Conservation (phyloP, 2,797 vertebrate genomes). For the Intellagama lesueurii region DNA sequence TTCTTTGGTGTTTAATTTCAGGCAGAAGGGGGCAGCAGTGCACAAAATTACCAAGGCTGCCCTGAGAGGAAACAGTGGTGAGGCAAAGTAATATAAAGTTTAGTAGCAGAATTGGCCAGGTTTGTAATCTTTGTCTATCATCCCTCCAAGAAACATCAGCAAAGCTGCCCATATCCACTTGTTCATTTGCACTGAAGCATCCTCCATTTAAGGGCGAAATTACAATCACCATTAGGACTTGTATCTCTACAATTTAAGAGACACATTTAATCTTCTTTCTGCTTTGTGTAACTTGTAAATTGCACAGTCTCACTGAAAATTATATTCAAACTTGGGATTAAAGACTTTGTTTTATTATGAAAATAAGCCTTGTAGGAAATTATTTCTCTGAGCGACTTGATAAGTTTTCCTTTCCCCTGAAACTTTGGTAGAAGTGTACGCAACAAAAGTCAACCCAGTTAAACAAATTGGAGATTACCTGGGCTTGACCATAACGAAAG, state of each 20-base stretch:
- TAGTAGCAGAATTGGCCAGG: background rate
- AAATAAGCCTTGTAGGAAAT: constrained; percentile 59
- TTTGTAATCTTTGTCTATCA: constrained; percentile 34
- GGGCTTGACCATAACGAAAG: background rate
- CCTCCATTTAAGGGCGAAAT: constrained; percentile 46
- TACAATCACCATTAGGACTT: constrained; percentile 66
- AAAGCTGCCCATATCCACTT: constrained; percentile 13
- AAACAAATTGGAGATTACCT: constrained; percentile 9
- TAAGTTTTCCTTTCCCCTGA: constrained; percentile 14
- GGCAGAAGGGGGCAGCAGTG: constrained; percentile 68
- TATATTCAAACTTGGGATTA: constrained; percentile 74
- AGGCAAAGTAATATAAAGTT: constrained; percentile 1
- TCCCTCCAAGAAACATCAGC: background rate
- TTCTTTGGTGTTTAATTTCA: background rate
- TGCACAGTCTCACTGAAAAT: constrained; percentile 70
- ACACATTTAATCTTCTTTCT: constrained; percentile 70
- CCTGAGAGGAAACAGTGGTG: background rate
- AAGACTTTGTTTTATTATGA: constrained; percentile 68
- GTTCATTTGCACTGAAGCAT: constrained; percentile 16
- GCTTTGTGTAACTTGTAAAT: constrained; percentile 72
- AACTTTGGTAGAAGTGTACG: background rate
- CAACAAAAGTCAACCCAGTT: constrained; percentile 8
- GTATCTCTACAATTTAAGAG: constrained; percentile 61
- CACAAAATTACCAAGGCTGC: constrained; percentile 50
- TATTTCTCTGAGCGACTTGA: constrained; percentile 48